Conservation (phyloP, 2,113 vertebrate species). For the Lethenteron camtschaticum region DNA sequence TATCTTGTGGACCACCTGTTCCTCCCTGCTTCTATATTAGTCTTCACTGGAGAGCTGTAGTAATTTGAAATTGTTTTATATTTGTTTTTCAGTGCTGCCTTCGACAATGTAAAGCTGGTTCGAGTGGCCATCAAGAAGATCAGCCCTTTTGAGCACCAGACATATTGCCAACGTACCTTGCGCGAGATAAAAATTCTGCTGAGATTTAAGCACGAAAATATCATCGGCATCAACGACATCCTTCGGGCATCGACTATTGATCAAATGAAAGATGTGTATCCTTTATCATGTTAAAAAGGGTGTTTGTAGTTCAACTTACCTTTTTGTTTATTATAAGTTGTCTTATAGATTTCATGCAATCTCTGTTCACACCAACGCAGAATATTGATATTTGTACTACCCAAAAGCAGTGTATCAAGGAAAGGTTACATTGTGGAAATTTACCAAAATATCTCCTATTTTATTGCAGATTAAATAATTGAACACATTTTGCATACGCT, state of each 20-base stretch:
- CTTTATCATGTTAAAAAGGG: slow-evolving; percentile 18
- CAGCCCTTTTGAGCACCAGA: slow-evolving; percentile 97
- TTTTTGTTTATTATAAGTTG: no score
- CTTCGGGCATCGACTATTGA: slow-evolving; percentile 77
- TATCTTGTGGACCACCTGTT: not conserved
- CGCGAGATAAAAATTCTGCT: slow-evolving; percentile 95
- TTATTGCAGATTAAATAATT: no score
- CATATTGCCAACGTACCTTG: slow-evolving; percentile 91
- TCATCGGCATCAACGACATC: slow-evolving; percentile 95
- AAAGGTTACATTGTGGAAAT: no score
- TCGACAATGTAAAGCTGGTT: slow-evolving; percentile 77
- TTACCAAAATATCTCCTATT: no score
- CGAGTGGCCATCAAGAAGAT: slow-evolving; percentile 99
- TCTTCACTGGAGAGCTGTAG: no score
- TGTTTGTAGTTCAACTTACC: no score
- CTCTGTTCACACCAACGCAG: not conserved
- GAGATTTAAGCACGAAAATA: slow-evolving; percentile 98
- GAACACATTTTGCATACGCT: no score
- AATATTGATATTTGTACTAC: not conserved
- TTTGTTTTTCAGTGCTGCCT: slow-evolving; percentile 50
- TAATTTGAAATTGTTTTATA: not conserved
- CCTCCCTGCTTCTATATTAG: no score
- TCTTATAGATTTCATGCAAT: no score
- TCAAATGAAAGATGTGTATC: slow-evolving; percentile 99
- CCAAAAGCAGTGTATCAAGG: no score